phyloP scores from a whole-genome alignment of 2,797 vertebrate genomes.

The Scleropages formosus region DNA sequence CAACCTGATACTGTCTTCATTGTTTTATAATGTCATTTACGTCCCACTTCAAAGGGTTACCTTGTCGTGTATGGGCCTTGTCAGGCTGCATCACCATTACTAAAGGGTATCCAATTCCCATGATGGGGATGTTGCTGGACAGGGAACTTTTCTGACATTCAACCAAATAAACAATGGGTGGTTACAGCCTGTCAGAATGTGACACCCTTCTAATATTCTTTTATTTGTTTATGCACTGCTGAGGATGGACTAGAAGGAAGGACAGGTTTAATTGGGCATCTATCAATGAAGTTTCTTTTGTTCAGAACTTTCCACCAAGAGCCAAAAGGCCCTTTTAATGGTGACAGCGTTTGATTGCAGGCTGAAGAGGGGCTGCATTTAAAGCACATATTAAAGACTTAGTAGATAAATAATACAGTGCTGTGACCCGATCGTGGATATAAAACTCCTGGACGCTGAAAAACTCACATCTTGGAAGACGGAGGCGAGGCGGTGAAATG shows the following conservation, averaged over 20 bases:
- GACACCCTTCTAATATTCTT: not conserved
- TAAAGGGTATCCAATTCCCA: constrained; percentile 22
- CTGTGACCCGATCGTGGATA: constrained; percentile 26
- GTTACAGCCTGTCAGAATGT: not conserved
- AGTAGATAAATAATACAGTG: constrained; percentile 21
- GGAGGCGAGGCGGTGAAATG: constrained; percentile 28
- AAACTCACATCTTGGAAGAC: constrained; percentile 24
- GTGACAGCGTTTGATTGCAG: not conserved
- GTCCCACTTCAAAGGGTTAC: not conserved
- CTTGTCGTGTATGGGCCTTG: constrained; percentile 14
- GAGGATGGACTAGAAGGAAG: not conserved
- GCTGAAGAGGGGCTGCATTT: not conserved
- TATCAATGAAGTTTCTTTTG: constrained; percentile 11
- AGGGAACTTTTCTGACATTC: constrained; percentile 10
- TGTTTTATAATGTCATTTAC: constrained; percentile 22
- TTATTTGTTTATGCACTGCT: not conserved
- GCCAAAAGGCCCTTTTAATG: not conserved
- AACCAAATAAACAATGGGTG: constrained; percentile 7
- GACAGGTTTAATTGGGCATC: not conserved
- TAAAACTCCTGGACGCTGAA: constrained; percentile 1
- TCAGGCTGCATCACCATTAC: not conserved
- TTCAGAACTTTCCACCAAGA: not conserved
- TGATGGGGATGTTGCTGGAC: not conserved
- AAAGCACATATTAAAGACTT: constrained; percentile 14
- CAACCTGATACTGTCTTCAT: constrained; percentile 14